phyloP scores from a whole-genome alignment of 2,797 vertebrate species.

The Protosalanx chinensis region DNA sequence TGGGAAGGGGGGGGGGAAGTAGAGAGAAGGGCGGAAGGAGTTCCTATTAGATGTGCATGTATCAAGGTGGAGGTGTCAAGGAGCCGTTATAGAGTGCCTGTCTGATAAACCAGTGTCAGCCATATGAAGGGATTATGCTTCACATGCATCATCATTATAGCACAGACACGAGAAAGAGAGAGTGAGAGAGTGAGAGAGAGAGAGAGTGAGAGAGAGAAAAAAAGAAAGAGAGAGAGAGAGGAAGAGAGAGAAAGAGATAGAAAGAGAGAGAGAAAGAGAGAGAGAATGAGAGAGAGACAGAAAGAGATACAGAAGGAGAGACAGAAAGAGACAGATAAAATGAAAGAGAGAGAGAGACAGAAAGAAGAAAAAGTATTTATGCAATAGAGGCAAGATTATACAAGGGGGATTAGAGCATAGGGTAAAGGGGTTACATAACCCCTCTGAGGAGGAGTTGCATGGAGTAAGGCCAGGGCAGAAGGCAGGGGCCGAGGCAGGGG shows the following conservation, averaged over 20 bases:
- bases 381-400: constrained; percentile 69
- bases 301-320: constrained; percentile 15
- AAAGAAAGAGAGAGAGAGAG: constrained; percentile 70
- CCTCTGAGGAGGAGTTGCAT: constrained; percentile 67
- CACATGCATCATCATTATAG: background rate
- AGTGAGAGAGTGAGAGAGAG: background rate
- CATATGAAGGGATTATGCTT: background rate
- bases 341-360: no score
- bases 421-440: constrained; percentile 68
- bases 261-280: background rate
- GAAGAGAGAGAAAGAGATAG: constrained; percentile 33
- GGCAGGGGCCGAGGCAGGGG: background rate
- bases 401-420: constrained; percentile 71
- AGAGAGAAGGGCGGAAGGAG: background rate
- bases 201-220: constrained; percentile 17
- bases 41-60: background rate
- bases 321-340: background rate
- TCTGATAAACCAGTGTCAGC: background rate
- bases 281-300: background rate
- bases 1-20: background rate
- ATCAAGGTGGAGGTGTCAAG: background rate
- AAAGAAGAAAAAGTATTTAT: constrained; percentile 46
- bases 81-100: background rate
- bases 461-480: constrained; percentile 16
- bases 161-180: background rate